Percentiles rank a stretch among this genome's conserved stretches.
phyloP scores from a whole-genome alignment of 53 echinoderm and acorn worm genomes.

The Hippasteria phrygiana region DNA sequence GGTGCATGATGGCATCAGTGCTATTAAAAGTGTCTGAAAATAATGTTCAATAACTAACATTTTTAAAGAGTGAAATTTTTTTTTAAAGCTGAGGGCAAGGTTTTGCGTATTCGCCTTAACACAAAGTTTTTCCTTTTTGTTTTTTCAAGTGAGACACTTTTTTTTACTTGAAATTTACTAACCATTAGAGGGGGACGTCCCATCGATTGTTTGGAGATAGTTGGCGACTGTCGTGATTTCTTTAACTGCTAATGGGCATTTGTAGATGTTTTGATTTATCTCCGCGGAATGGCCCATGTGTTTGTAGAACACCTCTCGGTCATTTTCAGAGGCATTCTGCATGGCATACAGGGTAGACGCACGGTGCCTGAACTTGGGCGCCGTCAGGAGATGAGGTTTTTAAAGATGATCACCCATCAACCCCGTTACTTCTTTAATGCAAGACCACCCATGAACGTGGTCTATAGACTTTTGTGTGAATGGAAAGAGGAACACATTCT shows the following conservation, averaged over 20 bases:
- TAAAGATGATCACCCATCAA: background rate
- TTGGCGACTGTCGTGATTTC: constrained; percentile 32
- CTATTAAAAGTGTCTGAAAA: too few relatives aligned
- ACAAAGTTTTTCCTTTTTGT: too few relatives aligned
- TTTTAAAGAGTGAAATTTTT: too few relatives aligned
- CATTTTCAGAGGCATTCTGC: constrained; percentile 62
- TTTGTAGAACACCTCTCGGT: constrained; percentile 52
- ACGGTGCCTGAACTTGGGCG: constrained; percentile 65
- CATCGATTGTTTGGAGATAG: too few relatives aligned
- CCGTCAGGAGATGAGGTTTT: constrained; percentile 43
- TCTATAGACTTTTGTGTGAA: constrained; percentile 3
- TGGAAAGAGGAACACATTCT: background rate
- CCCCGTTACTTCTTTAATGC: background rate
- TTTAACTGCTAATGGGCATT: constrained; percentile 64
- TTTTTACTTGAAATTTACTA: too few relatives aligned
- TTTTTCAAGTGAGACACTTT: too few relatives aligned
- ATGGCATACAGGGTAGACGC: constrained; percentile 67
- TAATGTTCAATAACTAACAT: too few relatives aligned
- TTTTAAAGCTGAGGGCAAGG: too few relatives aligned
- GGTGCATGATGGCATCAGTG: too few relatives aligned
- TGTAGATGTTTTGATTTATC: constrained; percentile 72
- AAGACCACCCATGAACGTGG: constrained; percentile 17
- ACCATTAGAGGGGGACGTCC: too few relatives aligned
- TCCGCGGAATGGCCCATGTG: constrained; percentile 76
- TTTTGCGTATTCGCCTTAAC: too few relatives aligned